These are phyloP conservation scores for Lineus longissimus DNA, from an alignment of 1,140 invertebrate genomes.

Conservation along the genomic window DNA sequence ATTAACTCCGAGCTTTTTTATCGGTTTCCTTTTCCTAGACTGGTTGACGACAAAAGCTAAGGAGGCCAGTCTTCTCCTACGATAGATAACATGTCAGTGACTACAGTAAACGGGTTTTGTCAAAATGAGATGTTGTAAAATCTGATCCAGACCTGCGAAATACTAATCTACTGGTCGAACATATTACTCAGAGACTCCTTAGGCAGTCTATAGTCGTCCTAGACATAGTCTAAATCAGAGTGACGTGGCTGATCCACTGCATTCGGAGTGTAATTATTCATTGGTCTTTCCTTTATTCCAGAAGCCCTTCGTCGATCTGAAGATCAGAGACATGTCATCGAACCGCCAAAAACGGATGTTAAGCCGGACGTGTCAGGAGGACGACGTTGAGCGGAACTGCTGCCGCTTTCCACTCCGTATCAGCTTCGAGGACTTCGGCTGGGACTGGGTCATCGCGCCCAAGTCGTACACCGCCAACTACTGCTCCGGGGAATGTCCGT, in stretches of 20 bases:
- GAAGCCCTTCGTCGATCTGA: constrained; percentile 76
- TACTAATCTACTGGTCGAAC: too few species aligned
- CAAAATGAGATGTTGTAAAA: too few species aligned
- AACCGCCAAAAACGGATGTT: constrained; percentile 57
- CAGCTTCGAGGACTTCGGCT: constrained; percentile 82
- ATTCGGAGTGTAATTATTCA: background rate
- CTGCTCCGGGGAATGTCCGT: constrained; percentile 34
- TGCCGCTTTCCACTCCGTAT: constrained; percentile 89
- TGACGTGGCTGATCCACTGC: too few species aligned
- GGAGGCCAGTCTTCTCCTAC: too few species aligned
- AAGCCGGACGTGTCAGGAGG: constrained; percentile 22
- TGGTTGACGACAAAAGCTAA: too few species aligned
- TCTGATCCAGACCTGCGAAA: too few species aligned
- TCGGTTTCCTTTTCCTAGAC: too few species aligned
- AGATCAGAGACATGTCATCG: constrained; percentile 64
- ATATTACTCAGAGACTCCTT: too few species aligned
- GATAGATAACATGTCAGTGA: too few species aligned
- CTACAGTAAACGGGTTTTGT: too few species aligned
- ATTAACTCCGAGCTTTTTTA: too few species aligned
- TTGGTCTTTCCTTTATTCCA: constrained; percentile 19
- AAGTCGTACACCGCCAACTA: constrained; percentile 41
- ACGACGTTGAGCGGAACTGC: constrained; percentile 57
- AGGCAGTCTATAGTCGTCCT: too few species aligned
- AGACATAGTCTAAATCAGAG: background rate
- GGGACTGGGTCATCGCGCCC: constrained; percentile 91